These are phyloP conservation scores for Danaus melanippus DNA, from an alignment of 1,140 invertebrate species.

Conservation along the genomic window DNA sequence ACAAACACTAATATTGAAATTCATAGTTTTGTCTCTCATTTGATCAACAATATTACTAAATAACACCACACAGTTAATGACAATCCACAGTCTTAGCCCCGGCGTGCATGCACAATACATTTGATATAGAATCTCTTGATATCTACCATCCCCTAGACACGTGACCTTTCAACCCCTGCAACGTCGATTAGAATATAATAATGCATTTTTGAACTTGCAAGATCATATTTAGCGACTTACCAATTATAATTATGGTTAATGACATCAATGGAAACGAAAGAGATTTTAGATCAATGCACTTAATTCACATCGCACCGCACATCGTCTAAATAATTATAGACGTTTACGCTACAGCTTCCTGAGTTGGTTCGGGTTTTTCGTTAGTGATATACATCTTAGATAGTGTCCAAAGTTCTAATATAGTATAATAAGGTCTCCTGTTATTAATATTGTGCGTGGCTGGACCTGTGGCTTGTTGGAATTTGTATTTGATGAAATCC, in stretches of 20 bases:
- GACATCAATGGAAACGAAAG: conserved; percentile 6
- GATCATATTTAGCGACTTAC: not conserved
- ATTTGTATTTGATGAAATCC: conserved; percentile 16
- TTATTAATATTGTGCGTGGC: conserved; percentile 35
- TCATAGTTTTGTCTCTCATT: no score
- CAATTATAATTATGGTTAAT: not conserved
- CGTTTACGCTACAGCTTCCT: conserved; percentile 20
- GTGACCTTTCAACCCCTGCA: no score
- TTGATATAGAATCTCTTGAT: conserved; percentile 30
- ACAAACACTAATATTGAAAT: not conserved
- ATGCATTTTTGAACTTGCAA: no score
- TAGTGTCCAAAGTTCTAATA: conserved; percentile 22
- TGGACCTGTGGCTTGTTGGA: conserved; percentile 34
- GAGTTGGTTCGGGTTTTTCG: conserved; percentile 19
- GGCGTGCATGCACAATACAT: conserved; percentile 22
- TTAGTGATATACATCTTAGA: conserved; percentile 25
- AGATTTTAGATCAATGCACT: conserved; percentile 29
- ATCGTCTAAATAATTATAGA: conserved; percentile 17
- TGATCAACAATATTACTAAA: no score
- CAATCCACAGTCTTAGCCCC: conserved; percentile 1
- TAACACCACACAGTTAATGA: no score
- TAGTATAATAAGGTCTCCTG: conserved; percentile 28
- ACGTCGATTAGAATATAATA: no score
- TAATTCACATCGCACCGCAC: conserved; percentile 26
- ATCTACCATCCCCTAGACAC: conserved; percentile 6